Evolutionary conservation across 2,113 vertebrate genomes (phyloP).

Genomic region (Odocoileus hemionus): DNA sequence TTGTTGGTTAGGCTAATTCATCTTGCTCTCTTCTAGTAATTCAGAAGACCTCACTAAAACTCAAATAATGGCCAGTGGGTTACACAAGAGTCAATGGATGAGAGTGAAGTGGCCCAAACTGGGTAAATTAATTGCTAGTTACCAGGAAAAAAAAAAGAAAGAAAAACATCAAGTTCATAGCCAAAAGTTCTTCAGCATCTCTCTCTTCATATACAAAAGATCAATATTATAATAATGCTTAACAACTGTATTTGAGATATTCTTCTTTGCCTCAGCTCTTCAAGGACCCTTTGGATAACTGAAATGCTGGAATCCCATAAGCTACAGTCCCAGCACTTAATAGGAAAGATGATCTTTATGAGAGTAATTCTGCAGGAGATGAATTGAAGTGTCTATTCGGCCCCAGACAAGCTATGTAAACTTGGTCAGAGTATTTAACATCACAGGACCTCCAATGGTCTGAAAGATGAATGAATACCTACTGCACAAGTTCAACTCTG

Average conservation of each 20-base stretch:
- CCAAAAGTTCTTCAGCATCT: background rate
- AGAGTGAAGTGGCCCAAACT: background rate
- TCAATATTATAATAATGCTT: too few relatives aligned
- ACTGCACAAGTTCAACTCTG: background rate
- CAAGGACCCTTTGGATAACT: background rate
- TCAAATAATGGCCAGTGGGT: background rate
- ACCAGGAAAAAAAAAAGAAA: background rate
- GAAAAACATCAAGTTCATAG: background rate
- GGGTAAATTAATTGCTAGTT: background rate
- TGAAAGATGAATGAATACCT: background rate
- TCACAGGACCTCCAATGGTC: background rate
- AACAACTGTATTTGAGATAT: background rate
- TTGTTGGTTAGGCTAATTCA: background rate
- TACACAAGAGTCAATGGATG: background rate
- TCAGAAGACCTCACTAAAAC: background rate
- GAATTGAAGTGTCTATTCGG: background rate
- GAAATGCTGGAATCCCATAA: background rate
- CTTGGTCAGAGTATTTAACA: background rate
- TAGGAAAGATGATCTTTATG: background rate
- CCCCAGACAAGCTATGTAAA: accelerated
- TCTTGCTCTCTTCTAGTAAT: background rate
- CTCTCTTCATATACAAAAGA: background rate
- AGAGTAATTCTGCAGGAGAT: background rate
- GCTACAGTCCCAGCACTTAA: background rate
- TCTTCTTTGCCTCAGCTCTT: background rate